Evolutionary conservation across 2,888 invertebrate genomes (phyloP), one percentile per base, ranked within the genome.

Genomic region (Encarsia formosa): DNA sequence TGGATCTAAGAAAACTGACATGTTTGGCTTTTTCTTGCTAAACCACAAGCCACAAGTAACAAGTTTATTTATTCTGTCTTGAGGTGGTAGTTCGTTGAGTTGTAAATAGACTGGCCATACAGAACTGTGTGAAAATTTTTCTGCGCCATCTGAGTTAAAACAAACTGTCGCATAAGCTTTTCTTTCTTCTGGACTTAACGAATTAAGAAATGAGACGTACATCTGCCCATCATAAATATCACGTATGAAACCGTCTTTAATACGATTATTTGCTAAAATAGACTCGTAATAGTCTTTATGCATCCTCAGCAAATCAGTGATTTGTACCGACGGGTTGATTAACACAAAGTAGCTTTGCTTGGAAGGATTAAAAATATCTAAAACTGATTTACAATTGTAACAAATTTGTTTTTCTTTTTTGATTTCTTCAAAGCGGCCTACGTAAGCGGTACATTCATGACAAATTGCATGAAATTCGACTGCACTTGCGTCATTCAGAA

Each of bases 131-230:
- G 52, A 47, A 24, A 52, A 52, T 13, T 37, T 20, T 5, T 22
- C 38, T 3, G 52, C 47, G 5, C 42, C 52, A 42, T 52, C 46
- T 2, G 46, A 39, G 24, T 47, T 47, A 5, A 52, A 40, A 6
- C 22, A 11, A 2, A 9, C 20, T 19, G 37, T 29, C 4, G 43
- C 39, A 19, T 47, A 52, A 18, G 5, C 32, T n/a, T n/a, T n/a
- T 4, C 13, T 8, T 35, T 22, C 32, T 11, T 47, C 38, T 8
- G 23, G 2, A 15, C 23, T 13, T 15, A 47, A 24, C 13, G 31
- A 31, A 15, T 15, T 19, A 11, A 47, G 31, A 41, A 47, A 47
- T 8, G 41, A 1, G n/a, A 15, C n/a, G n/a, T 52, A 52, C 5
- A 5, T n/a, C 38, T 47, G 31, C 0, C 38, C 52, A 22, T 42